Evolutionary conservation across 2,797 vertebrate genomes (phyloP).

Genomic region (Myoxocephalus aenaeus): DNA sequence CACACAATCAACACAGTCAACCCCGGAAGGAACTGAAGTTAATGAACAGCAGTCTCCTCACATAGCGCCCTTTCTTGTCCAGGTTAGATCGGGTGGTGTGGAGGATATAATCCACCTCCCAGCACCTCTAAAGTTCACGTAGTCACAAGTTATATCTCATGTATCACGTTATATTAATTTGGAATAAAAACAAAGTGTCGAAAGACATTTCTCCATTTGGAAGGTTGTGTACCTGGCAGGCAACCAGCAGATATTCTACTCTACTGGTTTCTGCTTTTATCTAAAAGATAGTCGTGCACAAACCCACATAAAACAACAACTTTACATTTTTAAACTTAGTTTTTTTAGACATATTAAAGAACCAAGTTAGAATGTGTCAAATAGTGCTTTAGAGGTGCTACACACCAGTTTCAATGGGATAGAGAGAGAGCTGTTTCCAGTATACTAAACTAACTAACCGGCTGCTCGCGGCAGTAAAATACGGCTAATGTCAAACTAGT

Average conservation of each 20-base stretch:
- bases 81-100: not conserved
- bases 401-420: not conserved
- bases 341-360: not conserved
- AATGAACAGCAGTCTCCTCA: not conserved
- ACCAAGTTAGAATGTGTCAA: not conserved
- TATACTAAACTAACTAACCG: not conserved
- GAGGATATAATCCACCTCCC: not conserved
- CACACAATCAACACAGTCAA: not conserved
- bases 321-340: not conserved
- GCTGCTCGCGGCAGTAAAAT: not conserved
- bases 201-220: too few species aligned
- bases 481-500: not conserved
- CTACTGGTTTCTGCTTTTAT: not conserved
- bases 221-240: not conserved
- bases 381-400: not conserved
- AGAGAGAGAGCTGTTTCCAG: not conserved
- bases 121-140: not conserved
- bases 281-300: not conserved
- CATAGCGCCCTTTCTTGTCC: not conserved
- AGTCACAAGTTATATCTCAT: not conserved
- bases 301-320: not conserved
- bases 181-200: not conserved
- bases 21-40: not conserved
- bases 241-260: not conserved
- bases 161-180: not conserved